Evolutionary conservation across 1,140 invertebrate species (phyloP), one percentile per base, ranked within the genome.

Genomic region (Aphelenchoides fujianensis): DNA sequence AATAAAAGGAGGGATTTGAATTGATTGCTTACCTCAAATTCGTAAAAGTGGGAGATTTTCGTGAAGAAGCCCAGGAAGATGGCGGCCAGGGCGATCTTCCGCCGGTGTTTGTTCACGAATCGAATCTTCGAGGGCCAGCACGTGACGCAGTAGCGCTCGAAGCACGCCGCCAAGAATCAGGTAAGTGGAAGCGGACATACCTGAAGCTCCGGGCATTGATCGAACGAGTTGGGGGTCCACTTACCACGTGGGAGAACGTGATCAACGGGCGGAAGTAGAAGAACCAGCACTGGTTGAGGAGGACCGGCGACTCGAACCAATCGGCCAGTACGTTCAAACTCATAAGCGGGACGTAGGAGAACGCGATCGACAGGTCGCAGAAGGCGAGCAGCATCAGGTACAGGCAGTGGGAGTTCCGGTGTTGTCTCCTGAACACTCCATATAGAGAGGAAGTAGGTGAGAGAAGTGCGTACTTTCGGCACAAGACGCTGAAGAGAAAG

Each of bases 231-330:
- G n/a, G n/a, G n/a, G n/a, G n/a, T n/a, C n/a, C n/a, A n/a, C n/a
- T n/a, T n/a, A n/a, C n/a, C n/a, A 82, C 76, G 68, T 81, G 79
- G 16, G 78, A 81, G 52, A 82, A 70, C 12, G 81, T 81, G 59
- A 81, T 83, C 68, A 82, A 74, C 2, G 79, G 81, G 69, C 67
- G 23, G 23, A 70, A 28, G 41, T 68, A 77, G 12, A 5, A 28
- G 32, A 73, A 78, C 79, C 79, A 80, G 3, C 79, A 73, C 35
- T 69, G 19, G n/a, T n/a, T n/a, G 2, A 80, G 70, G 9, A 81
- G 48, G 0, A 73, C n/a, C 0, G 74, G 68, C 0, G 78, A 78
- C 53, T 81, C 41, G 7, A 72, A 61, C 70, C 81, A 83, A 63
- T 81, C 79, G 9, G 77, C 48, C n/a, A 81, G 66, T 0, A 81